These are phyloP conservation scores for Drosophila saltans DNA, from an alignment of 1,140 invertebrate species.

Conservation along the genomic window DNA sequence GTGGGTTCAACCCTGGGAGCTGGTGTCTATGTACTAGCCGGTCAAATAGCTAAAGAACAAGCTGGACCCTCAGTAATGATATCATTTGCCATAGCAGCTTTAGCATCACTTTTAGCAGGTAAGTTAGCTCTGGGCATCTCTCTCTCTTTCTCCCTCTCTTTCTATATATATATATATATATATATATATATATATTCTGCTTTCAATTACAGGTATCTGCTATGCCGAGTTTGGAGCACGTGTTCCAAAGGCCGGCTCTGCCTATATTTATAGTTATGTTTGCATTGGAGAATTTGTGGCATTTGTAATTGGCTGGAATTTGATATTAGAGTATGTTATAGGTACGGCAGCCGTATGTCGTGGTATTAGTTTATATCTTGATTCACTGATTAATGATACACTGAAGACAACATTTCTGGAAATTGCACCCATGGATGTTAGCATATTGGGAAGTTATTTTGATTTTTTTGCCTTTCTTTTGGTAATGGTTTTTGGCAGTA, in stretches of 20 bases:
- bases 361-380: conserved; percentile 91
- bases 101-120: conserved; percentile 93
- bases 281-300: conserved; percentile 92
- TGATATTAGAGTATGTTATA: conserved; percentile 95
- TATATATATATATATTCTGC: neutral
- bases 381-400: conserved; percentile 85
- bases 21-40: conserved; percentile 94
- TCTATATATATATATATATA: neutral
- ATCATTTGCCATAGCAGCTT: conserved; percentile 92
- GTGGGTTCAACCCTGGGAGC: conserved; percentile 94
- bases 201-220: conserved; percentile 87
- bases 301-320: conserved; percentile 94
- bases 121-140: conserved; percentile 12
- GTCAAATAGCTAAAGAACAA: conserved; percentile 90
- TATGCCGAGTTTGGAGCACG: conserved; percentile 95
- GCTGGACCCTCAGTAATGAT: conserved; percentile 93
- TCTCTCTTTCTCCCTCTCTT: too few species aligned
- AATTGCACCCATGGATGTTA: conserved; percentile 85
- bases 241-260: conserved; percentile 93
- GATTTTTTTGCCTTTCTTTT: conserved; percentile 87
- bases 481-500: conserved; percentile 86
- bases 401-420: conserved; percentile 82
- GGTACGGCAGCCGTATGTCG: conserved; percentile 93
- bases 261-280: conserved; percentile 95
- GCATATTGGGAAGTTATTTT: conserved; percentile 87